A percentile compares a stretch with the other conserved stretches of the same genome.
phyloP scores from a whole-genome alignment of 2,888 invertebrate species.

The Ischnus inquisitorius region DNA sequence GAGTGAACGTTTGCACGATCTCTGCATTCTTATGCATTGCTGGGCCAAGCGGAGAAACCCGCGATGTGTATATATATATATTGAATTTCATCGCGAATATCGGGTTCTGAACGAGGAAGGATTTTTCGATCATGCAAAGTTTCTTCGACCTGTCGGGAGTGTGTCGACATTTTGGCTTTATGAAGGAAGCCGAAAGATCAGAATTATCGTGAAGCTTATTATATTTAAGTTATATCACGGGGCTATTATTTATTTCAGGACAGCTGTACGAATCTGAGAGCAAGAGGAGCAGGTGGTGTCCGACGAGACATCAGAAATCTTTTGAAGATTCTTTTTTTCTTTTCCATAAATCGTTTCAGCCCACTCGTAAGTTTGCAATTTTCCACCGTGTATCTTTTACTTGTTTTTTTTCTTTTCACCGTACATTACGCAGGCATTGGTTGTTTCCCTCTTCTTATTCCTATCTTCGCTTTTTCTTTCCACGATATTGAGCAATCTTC shows the following conservation, averaged over 20 bases:
- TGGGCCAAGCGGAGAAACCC: not conserved
- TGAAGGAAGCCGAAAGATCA: slow-evolving; percentile 3
- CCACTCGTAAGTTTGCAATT: slow-evolving; percentile 77
- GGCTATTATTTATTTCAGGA: slow-evolving; percentile 60
- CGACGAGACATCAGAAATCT: slow-evolving; percentile 28
- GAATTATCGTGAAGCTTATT: slow-evolving; percentile 47
- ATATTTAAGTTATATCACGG: slow-evolving; percentile 63
- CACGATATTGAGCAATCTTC: slow-evolving; percentile 77
- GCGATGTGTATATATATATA: not conserved
- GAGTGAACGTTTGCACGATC: slow-evolving; percentile 48
- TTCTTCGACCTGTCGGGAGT: not conserved
- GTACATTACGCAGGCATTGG: slow-evolving; percentile 71
- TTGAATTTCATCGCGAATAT: not conserved
- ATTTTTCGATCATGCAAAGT: slow-evolving; percentile 18
- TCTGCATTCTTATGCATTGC: slow-evolving; percentile 1
- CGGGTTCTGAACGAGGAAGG: slow-evolving; percentile 5
- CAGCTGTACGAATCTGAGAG: slow-evolving; percentile 74
- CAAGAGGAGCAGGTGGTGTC: slow-evolving; percentile 60
- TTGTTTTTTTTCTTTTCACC: slow-evolving; percentile 60
- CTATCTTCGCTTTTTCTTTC: slow-evolving; percentile 69
- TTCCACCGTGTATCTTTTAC: slow-evolving; percentile 59
- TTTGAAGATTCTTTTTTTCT: slow-evolving; percentile 21
- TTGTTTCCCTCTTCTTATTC: slow-evolving; percentile 65
- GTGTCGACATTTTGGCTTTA: not conserved
- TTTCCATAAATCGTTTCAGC: slow-evolving; percentile 37